Evolutionary conservation across 2,888 invertebrate species (phyloP).

Genomic region (Folsomia candida): DNA sequence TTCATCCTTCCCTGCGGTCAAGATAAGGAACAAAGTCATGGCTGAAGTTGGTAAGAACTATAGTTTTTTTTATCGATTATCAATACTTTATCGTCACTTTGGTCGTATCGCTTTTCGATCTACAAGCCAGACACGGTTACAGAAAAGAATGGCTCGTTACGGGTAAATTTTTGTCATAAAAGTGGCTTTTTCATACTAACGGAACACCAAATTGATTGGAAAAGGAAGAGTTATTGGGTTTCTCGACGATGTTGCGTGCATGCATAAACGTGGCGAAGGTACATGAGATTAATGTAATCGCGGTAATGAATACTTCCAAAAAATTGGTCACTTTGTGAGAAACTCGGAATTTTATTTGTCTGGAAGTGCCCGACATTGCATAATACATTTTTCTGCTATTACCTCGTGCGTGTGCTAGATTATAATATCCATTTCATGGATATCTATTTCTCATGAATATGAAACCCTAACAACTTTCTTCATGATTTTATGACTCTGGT

Average conservation of each 20-base stretch:
- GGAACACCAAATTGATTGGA: background rate
- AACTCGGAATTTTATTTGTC: too few species aligned
- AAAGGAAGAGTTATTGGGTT: background rate
- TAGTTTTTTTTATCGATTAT: background rate
- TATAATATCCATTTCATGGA: too few species aligned
- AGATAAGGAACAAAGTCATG: conserved; percentile 41
- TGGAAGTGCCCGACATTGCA: too few species aligned
- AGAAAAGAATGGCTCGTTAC: background rate
- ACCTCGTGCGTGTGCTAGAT: too few species aligned
- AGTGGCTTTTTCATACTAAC: background rate
- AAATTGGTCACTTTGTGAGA: background rate
- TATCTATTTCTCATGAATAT: too few species aligned
- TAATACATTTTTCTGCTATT: too few species aligned
- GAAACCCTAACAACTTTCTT: too few species aligned
- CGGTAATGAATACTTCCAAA: background rate
- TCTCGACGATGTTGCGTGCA: background rate
- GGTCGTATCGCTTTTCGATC: background rate
- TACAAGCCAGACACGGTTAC: background rate
- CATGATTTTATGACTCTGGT: too few species aligned
- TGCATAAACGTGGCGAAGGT: background rate
- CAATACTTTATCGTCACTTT: background rate
- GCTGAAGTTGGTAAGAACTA: conserved; percentile 41
- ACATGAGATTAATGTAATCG: background rate
- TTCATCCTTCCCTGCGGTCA: conserved; percentile 38
- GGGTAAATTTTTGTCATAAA: too few species aligned